Conservation (phyloP, 2,888 invertebrate species). For the Cryptocheilus praepositus region DNA sequence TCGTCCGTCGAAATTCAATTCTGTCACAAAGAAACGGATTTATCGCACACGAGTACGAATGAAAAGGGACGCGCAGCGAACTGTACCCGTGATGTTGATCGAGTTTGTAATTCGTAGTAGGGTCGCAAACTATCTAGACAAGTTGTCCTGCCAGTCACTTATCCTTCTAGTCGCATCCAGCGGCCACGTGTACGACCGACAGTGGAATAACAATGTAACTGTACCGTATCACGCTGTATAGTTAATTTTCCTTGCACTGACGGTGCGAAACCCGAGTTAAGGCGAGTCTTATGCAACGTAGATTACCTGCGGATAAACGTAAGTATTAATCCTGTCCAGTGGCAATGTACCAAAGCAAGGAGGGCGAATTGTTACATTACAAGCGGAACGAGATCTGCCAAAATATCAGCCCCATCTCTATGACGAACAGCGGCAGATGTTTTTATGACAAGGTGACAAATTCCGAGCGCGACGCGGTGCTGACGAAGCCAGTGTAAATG, state of each 20-base stretch:
- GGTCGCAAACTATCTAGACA: slow-evolving; percentile 41
- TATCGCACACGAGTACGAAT: slow-evolving; percentile 2
- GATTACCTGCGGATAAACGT: too few species aligned
- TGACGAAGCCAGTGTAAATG: not conserved
- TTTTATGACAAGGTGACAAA: too few species aligned
- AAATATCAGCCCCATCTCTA: too few species aligned
- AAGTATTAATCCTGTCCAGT: too few species aligned
- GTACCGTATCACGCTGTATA: slow-evolving; percentile 40
- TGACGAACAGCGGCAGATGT: too few species aligned
- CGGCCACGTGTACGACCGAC: slow-evolving; percentile 31
- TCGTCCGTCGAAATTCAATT: slow-evolving; percentile 34
- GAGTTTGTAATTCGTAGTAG: slow-evolving; percentile 45
- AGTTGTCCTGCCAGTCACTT: slow-evolving; percentile 40
- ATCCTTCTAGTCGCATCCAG: slow-evolving; percentile 36
- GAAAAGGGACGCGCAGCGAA: slow-evolving; percentile 15
- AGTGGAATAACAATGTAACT: slow-evolving; percentile 41
- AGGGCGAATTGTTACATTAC: too few species aligned
- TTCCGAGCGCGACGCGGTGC: too few species aligned
- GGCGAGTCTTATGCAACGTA: too few species aligned
- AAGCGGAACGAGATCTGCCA: too few species aligned
- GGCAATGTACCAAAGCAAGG: too few species aligned
- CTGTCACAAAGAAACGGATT: slow-evolving; percentile 15
- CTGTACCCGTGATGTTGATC: slow-evolving; percentile 25
- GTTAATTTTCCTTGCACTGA: slow-evolving; percentile 17
- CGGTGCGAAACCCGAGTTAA: too few species aligned